Base-by-base conservation (phyloP, 2,888 invertebrate genomes). In the Nephrocerus scutellatus region DNA sequence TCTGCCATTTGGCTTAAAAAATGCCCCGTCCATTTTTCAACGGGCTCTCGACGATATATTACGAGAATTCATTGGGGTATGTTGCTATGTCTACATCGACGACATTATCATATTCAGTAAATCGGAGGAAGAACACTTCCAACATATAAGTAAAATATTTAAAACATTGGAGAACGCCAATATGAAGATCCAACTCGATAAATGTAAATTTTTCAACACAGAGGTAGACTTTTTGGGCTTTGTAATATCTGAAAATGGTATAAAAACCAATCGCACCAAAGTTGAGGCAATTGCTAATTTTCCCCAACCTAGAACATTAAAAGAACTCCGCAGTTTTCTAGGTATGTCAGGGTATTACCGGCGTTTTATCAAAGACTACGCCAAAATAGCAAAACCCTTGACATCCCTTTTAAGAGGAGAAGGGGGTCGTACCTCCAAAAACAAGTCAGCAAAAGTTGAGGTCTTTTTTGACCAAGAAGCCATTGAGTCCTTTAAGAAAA, bases 21-120 rank as follows among this genome's bases (percentile, higher is more conserved):
- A 43, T 18, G 34, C 40, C 8, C 39, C 45, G 4, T 31, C 41
- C 12, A 45, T 39, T 30, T 41, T 39, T 15, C 41, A 30, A 26
- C 15, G 45, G 9, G n/a, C 42, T n/a, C 25, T 39, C 4, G 41
- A 39, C 8, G 45, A 39, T 21, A 43, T 43, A 18, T 9, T 39
- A 7, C 16, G 36, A 15, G 32, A 39, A 20, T 20, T 40, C 9
- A 41, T 41, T 15, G 32, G 22, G 13, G 35, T 36, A 23, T 31
- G 14, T n/a, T 40, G 39, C 13, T 36, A 32, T 20, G 44, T 41
- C 7, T 39, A 45, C 20, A 39, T 45, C n/a, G 36, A 39, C 18
- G 36, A 39, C n/a, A 42, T 46, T 6, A 44, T 46, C 10, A 37
- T 38, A 7, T 46, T 45, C 18, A 36, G 39, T 19, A 29, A 41